Percentiles rank a stretch among this genome's conserved stretches.
These are phyloP conservation scores for Tenualosa ilisha DNA, from an alignment of 2,797 vertebrate species.

Conservation along the genomic window DNA sequence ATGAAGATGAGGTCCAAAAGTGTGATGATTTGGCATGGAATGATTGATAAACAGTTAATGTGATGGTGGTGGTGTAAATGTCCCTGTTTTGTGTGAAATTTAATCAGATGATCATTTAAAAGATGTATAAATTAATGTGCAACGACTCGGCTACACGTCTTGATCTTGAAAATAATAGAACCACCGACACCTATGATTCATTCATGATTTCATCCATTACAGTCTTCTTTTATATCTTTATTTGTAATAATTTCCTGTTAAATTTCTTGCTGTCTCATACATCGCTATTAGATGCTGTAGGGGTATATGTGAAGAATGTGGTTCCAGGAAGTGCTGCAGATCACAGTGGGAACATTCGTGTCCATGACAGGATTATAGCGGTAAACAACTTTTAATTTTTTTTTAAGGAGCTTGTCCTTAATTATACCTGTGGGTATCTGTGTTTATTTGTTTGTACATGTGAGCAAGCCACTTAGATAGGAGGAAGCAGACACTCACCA, in stretches of 20 bases:
- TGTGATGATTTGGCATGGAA: too few relatives aligned
- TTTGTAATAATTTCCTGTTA: neutral
- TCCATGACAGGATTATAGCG: conserved; percentile 89
- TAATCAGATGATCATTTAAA: too few relatives aligned
- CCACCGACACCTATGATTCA: neutral
- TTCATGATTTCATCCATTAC: neutral
- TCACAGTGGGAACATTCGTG: conserved; percentile 84
- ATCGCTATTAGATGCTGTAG: conserved; percentile 78
- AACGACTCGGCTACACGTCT: neutral
- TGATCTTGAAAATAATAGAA: neutral
- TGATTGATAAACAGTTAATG: too few relatives aligned
- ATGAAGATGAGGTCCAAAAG: too few relatives aligned
- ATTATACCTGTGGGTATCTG: too few relatives aligned
- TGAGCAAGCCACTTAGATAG: too few relatives aligned
- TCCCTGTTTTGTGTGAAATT: too few relatives aligned
- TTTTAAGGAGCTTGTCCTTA: too few relatives aligned
- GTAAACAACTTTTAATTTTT: conserved; percentile 71
- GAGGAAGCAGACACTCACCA: too few relatives aligned
- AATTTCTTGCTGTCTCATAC: neutral
- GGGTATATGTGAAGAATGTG: conserved; percentile 91
- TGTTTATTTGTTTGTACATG: too few relatives aligned
- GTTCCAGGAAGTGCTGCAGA: conserved; percentile 90
- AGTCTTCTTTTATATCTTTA: neutral
- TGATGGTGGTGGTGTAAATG: too few relatives aligned
- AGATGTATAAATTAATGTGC: too few relatives aligned